Evolutionary conservation across 2,888 invertebrate genomes (phyloP), one percentile per base, ranked within the genome.

Genomic region (Trilocha varians): DNA sequence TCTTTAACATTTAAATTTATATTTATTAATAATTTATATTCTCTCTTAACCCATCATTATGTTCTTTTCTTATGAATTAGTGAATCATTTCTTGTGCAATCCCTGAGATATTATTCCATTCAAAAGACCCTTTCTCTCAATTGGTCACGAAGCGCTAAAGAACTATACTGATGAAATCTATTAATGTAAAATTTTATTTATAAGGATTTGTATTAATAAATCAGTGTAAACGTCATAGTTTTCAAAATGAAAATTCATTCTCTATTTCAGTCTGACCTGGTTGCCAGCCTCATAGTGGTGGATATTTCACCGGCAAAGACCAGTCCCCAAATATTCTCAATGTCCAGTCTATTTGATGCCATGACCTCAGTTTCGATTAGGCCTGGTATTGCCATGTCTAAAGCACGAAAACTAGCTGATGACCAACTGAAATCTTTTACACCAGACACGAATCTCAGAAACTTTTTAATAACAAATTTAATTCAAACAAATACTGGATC

Each of bases 381-480:
- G 6, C 74, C 87, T 5, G 83, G 88, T n/a, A 71, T 91, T 32
- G 78, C 91, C 0, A 79, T 94, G 76, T 89, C 91, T 0, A 88
- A 91, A 62, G 94, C 92, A 1, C 87, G 95, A 42, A 88, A 88
- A 65, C 53, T 85, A 13, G 89, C 85, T 16, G 85, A 92, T 66
- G 77, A 88, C 16, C 90, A 91, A 53, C 73, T 97, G 14, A 76
- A 88, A 39, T 60, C 76, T 6, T 74, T 86, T 4, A 87, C 91
- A 11, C 80, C 87, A 2, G 88, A 90, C 55, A 78, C 87, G 16
- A 87, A 88, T 15, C 63, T 93, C 34, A 84, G 91, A 39, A 87
- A 94, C 65, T 98, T 98, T 69, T 78, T 98, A 14, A 86, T 97
- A 44, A 93, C 94, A 16, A 98, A 98, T 75, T 80, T 98, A 40